Conservation (phyloP, 2,888 invertebrate species). For the Pecten maximus region DNA sequence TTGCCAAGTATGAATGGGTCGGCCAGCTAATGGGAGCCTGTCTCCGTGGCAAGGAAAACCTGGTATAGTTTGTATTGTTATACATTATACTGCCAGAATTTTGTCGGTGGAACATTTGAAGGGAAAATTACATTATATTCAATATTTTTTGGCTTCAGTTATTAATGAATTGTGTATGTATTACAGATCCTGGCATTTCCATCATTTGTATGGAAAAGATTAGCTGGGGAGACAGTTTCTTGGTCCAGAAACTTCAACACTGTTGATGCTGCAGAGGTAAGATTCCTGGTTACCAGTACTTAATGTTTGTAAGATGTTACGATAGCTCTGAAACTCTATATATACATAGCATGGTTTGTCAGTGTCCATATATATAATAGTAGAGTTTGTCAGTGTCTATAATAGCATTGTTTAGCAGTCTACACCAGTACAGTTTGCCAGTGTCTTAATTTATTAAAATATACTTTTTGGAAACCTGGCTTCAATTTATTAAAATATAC, state of each 20-base stretch:
- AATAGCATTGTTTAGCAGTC: no score
- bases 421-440: no score
- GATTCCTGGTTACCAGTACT: neutral
- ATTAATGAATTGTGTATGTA: neutral
- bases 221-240: constrained; percentile 78
- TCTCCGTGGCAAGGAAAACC: constrained; percentile 80
- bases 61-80: constrained; percentile 67
- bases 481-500: no score
- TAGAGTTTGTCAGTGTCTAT: no score
- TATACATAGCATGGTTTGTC: no score
- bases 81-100: neutral
- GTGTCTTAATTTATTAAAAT: no score
- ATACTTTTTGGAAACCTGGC: no score
- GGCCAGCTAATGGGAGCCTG: constrained; percentile 83
- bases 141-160: no score
- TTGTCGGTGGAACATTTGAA: neutral
- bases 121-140: no score
- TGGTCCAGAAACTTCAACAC: constrained; percentile 80
- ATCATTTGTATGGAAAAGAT: constrained; percentile 81
- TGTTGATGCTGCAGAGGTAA: constrained; percentile 81
- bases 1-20: constrained; percentile 80
- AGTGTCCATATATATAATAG: no score
- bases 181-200: constrained; percentile 78
- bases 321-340: no score
- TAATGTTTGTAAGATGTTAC: neutral